Percentiles rank a stretch among this genome's conserved stretches.
Evolutionary conservation across 2,797 vertebrate genomes (phyloP).

Genomic region (Chelidonichthys spinosus): DNA sequence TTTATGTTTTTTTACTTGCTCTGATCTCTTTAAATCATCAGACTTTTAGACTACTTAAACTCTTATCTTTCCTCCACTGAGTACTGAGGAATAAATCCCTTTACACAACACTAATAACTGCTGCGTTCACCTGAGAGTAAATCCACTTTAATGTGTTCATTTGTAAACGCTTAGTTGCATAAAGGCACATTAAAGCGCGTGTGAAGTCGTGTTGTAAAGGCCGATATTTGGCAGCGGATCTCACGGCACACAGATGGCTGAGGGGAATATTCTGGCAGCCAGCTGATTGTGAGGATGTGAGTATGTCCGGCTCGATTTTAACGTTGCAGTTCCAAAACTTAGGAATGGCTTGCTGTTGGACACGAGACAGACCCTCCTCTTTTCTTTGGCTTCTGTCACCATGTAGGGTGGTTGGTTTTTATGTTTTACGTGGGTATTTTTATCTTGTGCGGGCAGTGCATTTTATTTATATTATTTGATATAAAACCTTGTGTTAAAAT

Average conservation of each 20-base stretch:
- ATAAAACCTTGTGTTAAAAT: too few species aligned
- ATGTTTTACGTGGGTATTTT: too few species aligned
- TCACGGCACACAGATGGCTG: conserved; percentile 48
- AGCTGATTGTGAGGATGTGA: conserved; percentile 43
- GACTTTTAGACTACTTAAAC: too few species aligned
- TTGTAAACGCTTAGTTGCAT: conserved; percentile 32
- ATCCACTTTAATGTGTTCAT: neutral
- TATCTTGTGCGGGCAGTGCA: too few species aligned
- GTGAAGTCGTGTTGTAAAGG: conserved; percentile 19
- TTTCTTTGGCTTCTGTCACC: too few species aligned
- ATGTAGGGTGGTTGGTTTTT: too few species aligned
- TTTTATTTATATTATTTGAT: too few species aligned
- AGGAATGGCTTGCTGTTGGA: neutral
- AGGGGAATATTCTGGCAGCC: conserved; percentile 37
- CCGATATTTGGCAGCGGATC: conserved; percentile 43
- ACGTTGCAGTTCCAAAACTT: too few species aligned
- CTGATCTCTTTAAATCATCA: too few species aligned
- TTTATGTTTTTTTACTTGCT: too few species aligned
- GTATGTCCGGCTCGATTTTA: conserved; percentile 19
- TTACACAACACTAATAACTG: neutral
- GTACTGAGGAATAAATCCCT: neutral
- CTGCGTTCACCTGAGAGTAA: conserved; percentile 6
- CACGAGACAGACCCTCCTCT: neutral
- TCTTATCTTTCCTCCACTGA: neutral
- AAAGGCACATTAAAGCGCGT: neutral